These are phyloP conservation scores for Spongilla lacustris DNA, from an alignment of 37 sponge, comb jelly and placozoan genomes.

Conservation along the genomic window DNA sequence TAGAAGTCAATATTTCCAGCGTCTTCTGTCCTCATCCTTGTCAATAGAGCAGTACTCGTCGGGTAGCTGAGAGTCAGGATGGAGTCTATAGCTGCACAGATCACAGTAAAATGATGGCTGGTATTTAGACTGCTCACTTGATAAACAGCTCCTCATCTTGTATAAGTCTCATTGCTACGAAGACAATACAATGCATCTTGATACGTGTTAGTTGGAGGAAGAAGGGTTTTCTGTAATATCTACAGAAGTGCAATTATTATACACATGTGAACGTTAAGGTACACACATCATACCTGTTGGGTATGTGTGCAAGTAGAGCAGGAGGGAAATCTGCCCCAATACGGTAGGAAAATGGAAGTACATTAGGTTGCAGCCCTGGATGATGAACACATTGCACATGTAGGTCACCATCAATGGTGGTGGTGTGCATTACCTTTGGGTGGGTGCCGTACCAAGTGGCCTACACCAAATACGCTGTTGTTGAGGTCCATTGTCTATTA, in stretches of 20 bases:
- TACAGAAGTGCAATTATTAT: too few species aligned
- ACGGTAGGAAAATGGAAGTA: slow-evolving; percentile 56
- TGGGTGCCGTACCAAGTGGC: slow-evolving; percentile 56
- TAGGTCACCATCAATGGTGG: not conserved
- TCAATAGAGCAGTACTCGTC: slow-evolving; percentile 32
- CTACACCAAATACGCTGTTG: slow-evolving; percentile 26
- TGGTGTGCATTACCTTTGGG: not conserved
- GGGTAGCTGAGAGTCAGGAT: slow-evolving; percentile 52
- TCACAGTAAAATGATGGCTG: not conserved
- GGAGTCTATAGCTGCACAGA: slow-evolving; percentile 44
- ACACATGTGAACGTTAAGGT: too few species aligned
- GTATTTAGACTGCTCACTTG: slow-evolving; percentile 25
- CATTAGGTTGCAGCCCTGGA: slow-evolving; percentile 24
- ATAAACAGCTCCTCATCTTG: slow-evolving; percentile 55
- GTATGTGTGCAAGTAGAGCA: slow-evolving; percentile 17
- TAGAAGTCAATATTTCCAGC: slow-evolving; percentile 26
- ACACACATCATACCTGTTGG: slow-evolving; percentile 69
- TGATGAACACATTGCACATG: not conserved
- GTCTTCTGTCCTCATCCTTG: slow-evolving; percentile 23
- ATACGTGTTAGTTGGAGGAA: not conserved
- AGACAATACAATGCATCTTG: slow-evolving; percentile 43
- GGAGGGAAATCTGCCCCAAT: slow-evolving; percentile 24
- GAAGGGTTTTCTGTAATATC: slow-evolving; percentile 38
- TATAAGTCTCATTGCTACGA: slow-evolving; percentile 51
- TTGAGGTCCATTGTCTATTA: not conserved